A percentile compares a stretch with the other conserved stretches of the same genome.
Conservation (phyloP, 1,140 invertebrate genomes). For the Linepithema humile region DNA sequence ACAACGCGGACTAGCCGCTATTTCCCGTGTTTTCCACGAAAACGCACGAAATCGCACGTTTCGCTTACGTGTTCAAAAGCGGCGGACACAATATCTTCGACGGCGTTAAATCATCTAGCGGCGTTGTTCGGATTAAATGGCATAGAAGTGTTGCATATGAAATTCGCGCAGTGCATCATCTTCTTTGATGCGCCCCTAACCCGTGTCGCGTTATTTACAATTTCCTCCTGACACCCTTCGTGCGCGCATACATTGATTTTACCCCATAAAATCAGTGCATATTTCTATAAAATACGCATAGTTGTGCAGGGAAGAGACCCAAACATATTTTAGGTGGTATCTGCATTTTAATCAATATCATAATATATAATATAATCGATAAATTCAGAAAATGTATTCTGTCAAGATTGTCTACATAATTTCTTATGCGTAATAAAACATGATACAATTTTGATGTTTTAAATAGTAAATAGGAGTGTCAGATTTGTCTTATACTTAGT, state of each 20-base stretch:
- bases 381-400: conserved; percentile 4
- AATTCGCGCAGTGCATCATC: conserved; percentile 67
- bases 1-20: conserved; percentile 62
- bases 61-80: conserved; percentile 42
- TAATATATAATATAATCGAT: too few relatives aligned
- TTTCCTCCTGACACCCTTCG: conserved; percentile 33
- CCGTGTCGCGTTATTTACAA: conserved; percentile 52
- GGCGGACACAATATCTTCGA: conserved; percentile 39
- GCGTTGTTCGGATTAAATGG: conserved; percentile 64
- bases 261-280: conserved; percentile 1
- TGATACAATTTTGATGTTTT: neutral
- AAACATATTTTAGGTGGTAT: neutral
- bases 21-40: conserved; percentile 52
- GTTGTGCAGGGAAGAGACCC: neutral
- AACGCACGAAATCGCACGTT: conserved; percentile 58
- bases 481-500: neutral
- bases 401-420: neutral
- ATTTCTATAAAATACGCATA: conserved; percentile 4
- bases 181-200: conserved; percentile 58
- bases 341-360: neutral
- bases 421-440: neutral
- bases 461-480: neutral
- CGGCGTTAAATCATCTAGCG: conserved; percentile 57
- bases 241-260: conserved; percentile 2
- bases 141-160: conserved; percentile 63